Evolutionary conservation across 92 coral and sea anemone genomes (phyloP), one percentile per base, ranked within the genome.

Genomic region (Anthopleura xanthogrammica): DNA sequence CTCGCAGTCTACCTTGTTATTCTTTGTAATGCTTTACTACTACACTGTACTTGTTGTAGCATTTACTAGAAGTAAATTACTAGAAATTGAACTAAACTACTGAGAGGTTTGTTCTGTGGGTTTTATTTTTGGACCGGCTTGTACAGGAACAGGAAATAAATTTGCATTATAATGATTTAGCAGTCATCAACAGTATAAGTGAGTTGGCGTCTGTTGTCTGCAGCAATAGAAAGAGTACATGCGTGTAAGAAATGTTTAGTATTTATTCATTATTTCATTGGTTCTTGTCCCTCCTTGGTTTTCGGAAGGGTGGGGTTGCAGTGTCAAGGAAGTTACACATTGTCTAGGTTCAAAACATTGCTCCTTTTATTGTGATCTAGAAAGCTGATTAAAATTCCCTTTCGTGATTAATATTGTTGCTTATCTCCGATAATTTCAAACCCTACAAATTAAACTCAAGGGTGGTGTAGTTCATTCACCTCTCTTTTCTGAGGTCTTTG

Each of bases 201-300:
- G 74, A 36, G 29, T 23, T 68, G 58, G 42, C 36, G 74, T 29
- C 74, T 68, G 74, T 68, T 23, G 74, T 68, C 74, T 68, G 74
- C 0, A 9, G 7, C 43, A 68, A 24, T 36, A 68, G 29, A 20
- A n/a, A n/a, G 1, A 7, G 29, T 20, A 62, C 12, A 19, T 62
- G 70, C 20, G 7, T 62, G 11, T 62, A 62, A 2, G 19, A 20
- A 8, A 2, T 20, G 12, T 0, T n/a, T n/a, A n/a, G 7, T 62
- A 68, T 12, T 54, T 54, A 54, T 54, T 54, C 3, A 54, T 54
- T 12, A 46, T 46, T 46, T 43, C 50, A 43, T 43, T 46, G 50
- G 50, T 46, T 46, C 0, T 46, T 5, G 9, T 46, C 50, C 50
- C 50, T 9, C 5, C 50, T 9, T 46, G 50, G 50, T 0, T 0